Percentiles rank a stretch among this genome's conserved stretches.
These are phyloP conservation scores for Hemistola chrysoprasaria DNA, from an alignment of 2,888 invertebrate genomes.

Conservation along the genomic window DNA sequence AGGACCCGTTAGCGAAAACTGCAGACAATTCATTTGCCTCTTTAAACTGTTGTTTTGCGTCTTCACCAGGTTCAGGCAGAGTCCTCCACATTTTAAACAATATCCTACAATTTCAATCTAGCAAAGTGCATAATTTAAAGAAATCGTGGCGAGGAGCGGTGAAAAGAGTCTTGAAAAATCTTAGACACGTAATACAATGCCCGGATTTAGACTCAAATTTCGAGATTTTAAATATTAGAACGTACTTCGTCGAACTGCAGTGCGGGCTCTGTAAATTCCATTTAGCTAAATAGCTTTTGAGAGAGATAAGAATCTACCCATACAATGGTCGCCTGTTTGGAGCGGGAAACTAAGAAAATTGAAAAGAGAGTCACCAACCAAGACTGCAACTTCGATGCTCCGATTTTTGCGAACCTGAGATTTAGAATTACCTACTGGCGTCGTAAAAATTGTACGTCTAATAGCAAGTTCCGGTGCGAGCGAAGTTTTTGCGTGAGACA, in stretches of 20 bases:
- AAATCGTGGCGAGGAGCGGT: conserved; percentile 39
- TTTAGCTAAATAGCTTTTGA: conserved; percentile 82
- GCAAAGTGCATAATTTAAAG: conserved; percentile 63
- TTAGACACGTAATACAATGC: conserved; percentile 71
- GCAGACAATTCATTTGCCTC: neutral
- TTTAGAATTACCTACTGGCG: conserved; percentile 72
- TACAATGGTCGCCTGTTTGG: conserved; percentile 76
- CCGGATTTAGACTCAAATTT: conserved; percentile 73
- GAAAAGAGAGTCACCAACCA: conserved; percentile 79
- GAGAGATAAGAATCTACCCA: conserved; percentile 80
- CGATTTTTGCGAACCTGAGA: conserved; percentile 74
- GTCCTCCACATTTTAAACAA: conserved; percentile 34
- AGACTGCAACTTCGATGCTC: conserved; percentile 71
- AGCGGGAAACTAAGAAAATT: conserved; percentile 80
- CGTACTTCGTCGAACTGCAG: conserved; percentile 80
- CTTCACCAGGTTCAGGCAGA: conserved; percentile 7
- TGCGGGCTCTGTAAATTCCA: conserved; percentile 82
- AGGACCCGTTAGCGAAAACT: neutral
- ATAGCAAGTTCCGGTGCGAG: conserved; percentile 57
- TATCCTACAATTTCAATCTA: conserved; percentile 54
- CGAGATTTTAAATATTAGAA: conserved; percentile 80
- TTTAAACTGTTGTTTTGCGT: neutral
- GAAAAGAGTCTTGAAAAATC: conserved; percentile 59
- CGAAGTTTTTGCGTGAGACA: conserved; percentile 69
- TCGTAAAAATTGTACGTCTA: conserved; percentile 71